Conservation (phyloP, 2,888 invertebrate species). For the Heliconius ethilla region DNA sequence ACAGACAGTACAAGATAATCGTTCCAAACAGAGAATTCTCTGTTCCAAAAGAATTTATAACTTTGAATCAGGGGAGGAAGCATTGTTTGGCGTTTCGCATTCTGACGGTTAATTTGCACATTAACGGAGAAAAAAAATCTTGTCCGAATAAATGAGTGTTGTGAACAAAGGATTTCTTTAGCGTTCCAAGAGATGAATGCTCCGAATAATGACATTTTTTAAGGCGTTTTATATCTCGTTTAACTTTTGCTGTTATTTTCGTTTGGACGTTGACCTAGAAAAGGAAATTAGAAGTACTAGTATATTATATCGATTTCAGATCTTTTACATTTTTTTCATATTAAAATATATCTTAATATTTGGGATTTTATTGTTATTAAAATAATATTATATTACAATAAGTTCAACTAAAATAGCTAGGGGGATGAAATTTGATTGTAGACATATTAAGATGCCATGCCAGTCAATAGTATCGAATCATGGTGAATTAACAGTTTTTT, state of each 20-base stretch:
- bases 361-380: too few relatives aligned
- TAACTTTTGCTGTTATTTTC: slow-evolving; percentile 41
- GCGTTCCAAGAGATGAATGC: slow-evolving; percentile 45
- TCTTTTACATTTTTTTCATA: not conserved
- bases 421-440: too few relatives aligned
- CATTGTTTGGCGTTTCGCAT: slow-evolving; percentile 44
- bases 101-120: slow-evolving; percentile 49
- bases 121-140: slow-evolving; percentile 47
- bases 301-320: not conserved
- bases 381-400: too few relatives aligned
- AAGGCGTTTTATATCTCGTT: slow-evolving; percentile 44
- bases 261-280: slow-evolving; percentile 19
- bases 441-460: too few relatives aligned
- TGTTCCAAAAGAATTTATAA: slow-evolving; percentile 33
- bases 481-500: not conserved
- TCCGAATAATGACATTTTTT: slow-evolving; percentile 46
- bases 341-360: too few relatives aligned
- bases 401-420: too few relatives aligned
- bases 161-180: slow-evolving; percentile 44
- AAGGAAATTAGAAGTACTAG: not conserved
- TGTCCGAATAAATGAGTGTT: slow-evolving; percentile 45
- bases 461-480: not conserved
- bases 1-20: slow-evolving; percentile 7
- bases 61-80: slow-evolving; percentile 37
- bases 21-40: not conserved